Conservation (phyloP, 2,797 vertebrate genomes). For the Danio aesculapii region DNA sequence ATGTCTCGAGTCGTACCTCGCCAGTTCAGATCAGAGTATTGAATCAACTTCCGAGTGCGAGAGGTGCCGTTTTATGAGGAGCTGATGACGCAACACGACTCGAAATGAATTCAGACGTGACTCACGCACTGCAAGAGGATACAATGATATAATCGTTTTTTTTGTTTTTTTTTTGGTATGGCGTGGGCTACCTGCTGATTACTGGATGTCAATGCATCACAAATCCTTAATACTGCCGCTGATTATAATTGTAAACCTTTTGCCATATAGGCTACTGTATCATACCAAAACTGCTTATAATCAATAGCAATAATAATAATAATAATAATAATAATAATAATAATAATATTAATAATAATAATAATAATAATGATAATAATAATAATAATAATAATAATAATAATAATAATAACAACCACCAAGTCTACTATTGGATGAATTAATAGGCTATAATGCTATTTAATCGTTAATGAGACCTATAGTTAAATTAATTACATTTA, state of each 20-base stretch:
- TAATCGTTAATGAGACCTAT: no score
- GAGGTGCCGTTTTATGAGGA: constrained; percentile 40
- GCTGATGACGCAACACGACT: constrained; percentile 27
- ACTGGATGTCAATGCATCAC: not conserved
- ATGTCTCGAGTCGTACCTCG: not conserved
- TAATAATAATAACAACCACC: no score
- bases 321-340: no score
- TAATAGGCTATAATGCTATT: no score
- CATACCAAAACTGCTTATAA: no score
- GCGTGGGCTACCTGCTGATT: not conserved
- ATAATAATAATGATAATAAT: no score
- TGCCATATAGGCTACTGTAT: no score
- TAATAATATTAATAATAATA: no score
- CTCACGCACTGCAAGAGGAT: not conserved
- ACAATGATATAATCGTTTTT: not conserved
- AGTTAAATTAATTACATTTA: no score
- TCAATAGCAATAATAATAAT: no score
- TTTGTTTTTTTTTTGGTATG: not conserved
- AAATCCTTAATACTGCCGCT: not conserved
- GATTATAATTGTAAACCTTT: not conserved
- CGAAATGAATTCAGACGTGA: not conserved
- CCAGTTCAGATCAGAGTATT: constrained; percentile 19
- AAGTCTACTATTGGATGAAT: no score
- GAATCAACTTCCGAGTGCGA: constrained; percentile 26
- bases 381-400: no score